A percentile compares a stretch with the other conserved stretches of the same genome.
These are phyloP conservation scores for Diogma glabrata DNA, from an alignment of 2,888 invertebrate genomes.

Conservation along the genomic window DNA sequence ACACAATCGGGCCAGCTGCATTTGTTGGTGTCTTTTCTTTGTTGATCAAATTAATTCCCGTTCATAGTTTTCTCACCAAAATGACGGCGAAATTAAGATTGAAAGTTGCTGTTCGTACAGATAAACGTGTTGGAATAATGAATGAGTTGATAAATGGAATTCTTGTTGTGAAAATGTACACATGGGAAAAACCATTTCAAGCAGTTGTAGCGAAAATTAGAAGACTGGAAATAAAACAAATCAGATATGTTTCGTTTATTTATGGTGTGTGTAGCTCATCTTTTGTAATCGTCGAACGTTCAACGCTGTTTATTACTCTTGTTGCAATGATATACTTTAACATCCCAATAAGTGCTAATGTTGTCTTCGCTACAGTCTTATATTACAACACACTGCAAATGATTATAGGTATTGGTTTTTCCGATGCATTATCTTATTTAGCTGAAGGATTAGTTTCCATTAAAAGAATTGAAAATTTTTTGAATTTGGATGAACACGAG, in stretches of 20 bases:
- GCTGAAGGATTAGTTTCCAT: too few relatives aligned
- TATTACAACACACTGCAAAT: too few relatives aligned
- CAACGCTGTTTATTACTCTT: too few relatives aligned
- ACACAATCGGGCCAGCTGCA: conserved; percentile 55
- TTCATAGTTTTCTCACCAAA: conserved; percentile 47
- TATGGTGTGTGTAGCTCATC: conserved; percentile 60
- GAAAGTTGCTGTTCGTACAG: conserved; percentile 49
- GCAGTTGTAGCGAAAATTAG: conserved; percentile 57
- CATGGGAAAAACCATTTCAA: conserved; percentile 75
- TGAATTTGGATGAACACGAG: conserved; percentile 17
- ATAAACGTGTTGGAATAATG: conserved; percentile 70
- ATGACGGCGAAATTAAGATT: conserved; percentile 32
- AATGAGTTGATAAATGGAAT: conserved; percentile 78
- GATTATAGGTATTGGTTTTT: too few relatives aligned
- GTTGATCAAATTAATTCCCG: conserved; percentile 51
- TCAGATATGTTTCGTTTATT: conserved; percentile 49
- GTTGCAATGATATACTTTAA: too few relatives aligned
- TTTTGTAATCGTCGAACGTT: too few relatives aligned
- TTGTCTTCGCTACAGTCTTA: too few relatives aligned
- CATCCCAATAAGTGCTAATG: too few relatives aligned
- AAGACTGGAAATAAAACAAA: conserved; percentile 46
- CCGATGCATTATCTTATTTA: too few relatives aligned
- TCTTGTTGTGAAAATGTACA: conserved; percentile 78
- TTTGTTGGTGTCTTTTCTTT: conserved; percentile 58
- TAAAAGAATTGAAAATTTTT: too few relatives aligned